phyloP scores from a whole-genome alignment of 1,140 invertebrate species.

The Ridgeia piscesae region DNA sequence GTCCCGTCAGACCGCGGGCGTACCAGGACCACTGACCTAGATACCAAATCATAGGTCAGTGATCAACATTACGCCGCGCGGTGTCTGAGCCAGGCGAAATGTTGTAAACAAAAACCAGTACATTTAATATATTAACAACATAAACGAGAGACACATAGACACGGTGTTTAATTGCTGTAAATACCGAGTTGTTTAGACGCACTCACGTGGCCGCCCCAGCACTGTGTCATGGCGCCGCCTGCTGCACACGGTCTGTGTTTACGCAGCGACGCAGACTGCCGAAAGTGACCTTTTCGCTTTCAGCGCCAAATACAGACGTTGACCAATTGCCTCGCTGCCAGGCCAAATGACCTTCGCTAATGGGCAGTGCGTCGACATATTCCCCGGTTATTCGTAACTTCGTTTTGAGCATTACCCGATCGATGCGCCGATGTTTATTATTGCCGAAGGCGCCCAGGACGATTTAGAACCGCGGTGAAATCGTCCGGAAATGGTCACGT shows the following conservation, averaged over 20 bases:
- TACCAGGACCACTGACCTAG: no score
- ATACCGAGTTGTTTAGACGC: neutral
- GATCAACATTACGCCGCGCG: no score
- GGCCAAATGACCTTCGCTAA: neutral
- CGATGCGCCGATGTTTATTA: neutral
- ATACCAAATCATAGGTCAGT: no score
- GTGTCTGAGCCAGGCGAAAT: no score
- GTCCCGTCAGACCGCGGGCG: no score
- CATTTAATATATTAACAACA: no score
- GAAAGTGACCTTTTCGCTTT: neutral
- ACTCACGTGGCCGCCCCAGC: neutral
- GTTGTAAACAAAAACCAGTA: no score
- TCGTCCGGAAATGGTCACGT: neutral
- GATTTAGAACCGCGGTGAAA: neutral
- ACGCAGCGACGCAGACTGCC: neutral
- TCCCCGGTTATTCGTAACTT: neutral
- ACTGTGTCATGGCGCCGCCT: neutral
- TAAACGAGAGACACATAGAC: no score
- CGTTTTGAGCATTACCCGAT: neutral
- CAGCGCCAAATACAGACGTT: no score
- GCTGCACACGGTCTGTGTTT: no score
- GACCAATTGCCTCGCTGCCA: no score
- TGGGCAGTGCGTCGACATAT: neutral
- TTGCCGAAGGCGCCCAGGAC: neutral
- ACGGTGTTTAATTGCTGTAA: no score